Conservation (phyloP, 2,888 invertebrate genomes). For the Cerastoderma edule region DNA sequence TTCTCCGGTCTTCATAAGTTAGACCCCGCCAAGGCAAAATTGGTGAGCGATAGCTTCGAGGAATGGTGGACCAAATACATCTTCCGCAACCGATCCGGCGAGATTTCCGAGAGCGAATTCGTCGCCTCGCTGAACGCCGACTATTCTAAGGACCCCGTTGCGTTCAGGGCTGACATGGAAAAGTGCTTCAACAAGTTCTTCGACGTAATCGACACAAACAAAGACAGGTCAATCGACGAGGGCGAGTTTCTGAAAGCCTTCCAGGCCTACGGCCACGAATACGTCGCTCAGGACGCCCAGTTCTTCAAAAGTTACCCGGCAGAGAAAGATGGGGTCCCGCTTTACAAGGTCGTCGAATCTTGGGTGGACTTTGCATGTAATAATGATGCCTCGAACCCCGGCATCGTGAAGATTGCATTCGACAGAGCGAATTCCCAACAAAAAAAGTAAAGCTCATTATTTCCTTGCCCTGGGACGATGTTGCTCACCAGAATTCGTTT, state of each 20-base stretch:
- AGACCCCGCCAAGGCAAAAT: conserved; percentile 49
- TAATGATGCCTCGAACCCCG: conserved; percentile 45
- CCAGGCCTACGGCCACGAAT: conserved; percentile 68
- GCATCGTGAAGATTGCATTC: conserved; percentile 61
- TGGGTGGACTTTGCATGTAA: conserved; percentile 57
- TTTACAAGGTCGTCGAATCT: conserved; percentile 59
- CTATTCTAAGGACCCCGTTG: conserved; percentile 44
- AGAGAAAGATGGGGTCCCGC: conserved; percentile 56
- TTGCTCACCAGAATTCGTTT: conserved; percentile 9
- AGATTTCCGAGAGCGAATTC: conserved; percentile 60
- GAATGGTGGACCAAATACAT: conserved; percentile 66
- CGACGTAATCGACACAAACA: conserved; percentile 68
- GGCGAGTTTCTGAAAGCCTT: conserved; percentile 68
- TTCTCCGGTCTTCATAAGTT: conserved; percentile 63
- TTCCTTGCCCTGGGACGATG: not conserved
- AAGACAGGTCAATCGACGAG: conserved; percentile 65
- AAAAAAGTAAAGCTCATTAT: conserved; percentile 8
- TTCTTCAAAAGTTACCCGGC: conserved; percentile 59
- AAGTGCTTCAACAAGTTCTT: conserved; percentile 63
- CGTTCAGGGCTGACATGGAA: conserved; percentile 50
- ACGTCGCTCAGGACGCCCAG: conserved; percentile 60
- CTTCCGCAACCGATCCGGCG: conserved; percentile 47
- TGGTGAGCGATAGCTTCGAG: conserved; percentile 55
- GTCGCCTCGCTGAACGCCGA: conserved; percentile 37
- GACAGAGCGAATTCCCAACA: conserved; percentile 55